These are phyloP conservation scores for Ochotona curzoniae DNA, from an alignment of 2,113 vertebrate species.

Conservation along the genomic window DNA sequence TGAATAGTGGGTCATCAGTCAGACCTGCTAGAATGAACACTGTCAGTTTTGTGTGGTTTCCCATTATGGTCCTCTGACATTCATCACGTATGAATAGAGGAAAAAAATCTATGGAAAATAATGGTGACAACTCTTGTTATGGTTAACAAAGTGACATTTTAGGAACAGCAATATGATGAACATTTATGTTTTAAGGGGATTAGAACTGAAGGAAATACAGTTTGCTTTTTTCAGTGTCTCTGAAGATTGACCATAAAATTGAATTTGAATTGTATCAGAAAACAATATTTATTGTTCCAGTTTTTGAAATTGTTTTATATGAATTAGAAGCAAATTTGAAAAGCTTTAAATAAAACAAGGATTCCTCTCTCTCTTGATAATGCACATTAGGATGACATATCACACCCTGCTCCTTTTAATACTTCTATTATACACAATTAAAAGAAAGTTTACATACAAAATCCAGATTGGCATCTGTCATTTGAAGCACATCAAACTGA, in stretches of 20 bases:
- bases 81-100: not conserved
- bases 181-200: not conserved
- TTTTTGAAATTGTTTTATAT: not conserved
- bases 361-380: not conserved
- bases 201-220: not conserved
- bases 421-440: not conserved
- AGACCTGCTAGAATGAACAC: constrained; percentile 70
- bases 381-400: not conserved
- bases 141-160: not conserved
- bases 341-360: not conserved
- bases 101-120: not conserved
- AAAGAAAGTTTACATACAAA: not conserved
- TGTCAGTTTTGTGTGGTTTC: constrained; percentile 54
- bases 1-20: constrained; percentile 48
- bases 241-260: not conserved
- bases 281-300: not conserved
- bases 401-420: not conserved
- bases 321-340: not conserved
- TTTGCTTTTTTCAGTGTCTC: not conserved
- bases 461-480: not conserved
- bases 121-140: not conserved
- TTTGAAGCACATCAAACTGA: not conserved
- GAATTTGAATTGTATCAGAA: not conserved
- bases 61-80: constrained; percentile 39
- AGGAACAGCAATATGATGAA: not conserved